Base-by-base conservation (phyloP, 2,113 vertebrate genomes). In the Ictidomys tridecemlineatus region DNA sequence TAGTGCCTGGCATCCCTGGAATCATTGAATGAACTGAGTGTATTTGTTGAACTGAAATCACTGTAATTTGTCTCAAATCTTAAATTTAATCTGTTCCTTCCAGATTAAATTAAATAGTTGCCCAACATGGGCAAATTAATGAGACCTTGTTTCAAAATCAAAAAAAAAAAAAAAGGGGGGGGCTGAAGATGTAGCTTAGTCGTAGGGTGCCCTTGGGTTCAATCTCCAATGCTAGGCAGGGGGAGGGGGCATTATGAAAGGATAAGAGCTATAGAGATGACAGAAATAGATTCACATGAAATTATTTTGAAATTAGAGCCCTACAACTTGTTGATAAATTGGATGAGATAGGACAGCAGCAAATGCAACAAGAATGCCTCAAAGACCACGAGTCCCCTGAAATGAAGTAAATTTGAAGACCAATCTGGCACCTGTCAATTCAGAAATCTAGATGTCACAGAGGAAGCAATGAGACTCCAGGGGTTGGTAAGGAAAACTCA, bases 31-130 rank as follows among this genome's bases (percentile, higher is more conserved):
- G 67, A 67, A 56, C 70, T 69, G 20, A 85, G 10, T 28, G 1
- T 85, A 48, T 56, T 56, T 70, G 51, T 34, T 76, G 51, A 93
- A 61, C 28, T 78, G 56, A 92, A 85, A 61, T 69, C 37, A 70
- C 53, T 53, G 8, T 56, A 34, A 73, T 48, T 92, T 45, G 34
- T 95, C 89, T 91, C 74, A 90, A 92, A 53, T 88, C 30, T 82
- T 67, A 70, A 83, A n/a, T 34, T 74, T 45, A 45, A 45, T 45
- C 45, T 45, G 45, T 45, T 45, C 45, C 45, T 45, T 45, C 45
- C 45, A 45, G 45, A 45, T 45, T 45, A 45, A 45, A 45, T 45
- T 45, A 45, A 45, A 45, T 45, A 45, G 45, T 45, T 45, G 45
- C 45, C 2, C 58, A 61, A 7, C 58, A 8, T 26, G 8, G 58